Evolutionary conservation across 2,113 vertebrate species (phyloP), one percentile per base, ranked within the genome.

Genomic region (Siniperca knerii): DNA sequence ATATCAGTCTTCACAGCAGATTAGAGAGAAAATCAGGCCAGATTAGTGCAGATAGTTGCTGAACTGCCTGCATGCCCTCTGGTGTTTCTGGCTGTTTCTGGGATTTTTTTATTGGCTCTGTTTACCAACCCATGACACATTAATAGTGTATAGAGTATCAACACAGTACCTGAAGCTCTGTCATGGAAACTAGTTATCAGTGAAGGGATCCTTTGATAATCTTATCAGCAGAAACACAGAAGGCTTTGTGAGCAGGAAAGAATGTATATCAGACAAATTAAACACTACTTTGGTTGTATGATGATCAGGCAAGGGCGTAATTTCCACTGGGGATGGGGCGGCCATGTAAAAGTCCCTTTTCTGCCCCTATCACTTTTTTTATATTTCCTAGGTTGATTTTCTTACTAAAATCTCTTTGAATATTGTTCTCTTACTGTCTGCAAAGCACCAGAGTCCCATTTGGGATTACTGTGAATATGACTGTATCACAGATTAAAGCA

Each of bases 61-160:
- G 2, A 69, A 40, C 57, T 21, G 1, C 6, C 9, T 35, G 1
- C 18, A 2, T 52, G 42, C 44, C 60, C 42, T 46, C 25, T 2
- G 20, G 44, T 15, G 33, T 40, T 42, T 79, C 29, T 46, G 35
- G 12, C 21, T 40, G 7, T 0, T 68, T 83, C 83, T 9, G 7
- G 75, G 33, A 50, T 71, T 16, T 12, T 50, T 61, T 2, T 37
- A 4, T 50, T 75, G 35, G 7, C 7, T 40, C 7, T 55, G 61
- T 50, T 64, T 29, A 75, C 23, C 9, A 40, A 29, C 7, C 42
- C 4, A n/a, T 82, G 29, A 68, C 64, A 40, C 16, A 65, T 74
- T 67, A 64, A 73, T 76, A 75, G 13, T 64, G 50, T 78, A 12
- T 66, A 48, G 6, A 70, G 35, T 68, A 73, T 69, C 61, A 75